These are phyloP conservation scores for Proteles cristata DNA, from an alignment of 2,113 vertebrate genomes.

Conservation along the genomic window DNA sequence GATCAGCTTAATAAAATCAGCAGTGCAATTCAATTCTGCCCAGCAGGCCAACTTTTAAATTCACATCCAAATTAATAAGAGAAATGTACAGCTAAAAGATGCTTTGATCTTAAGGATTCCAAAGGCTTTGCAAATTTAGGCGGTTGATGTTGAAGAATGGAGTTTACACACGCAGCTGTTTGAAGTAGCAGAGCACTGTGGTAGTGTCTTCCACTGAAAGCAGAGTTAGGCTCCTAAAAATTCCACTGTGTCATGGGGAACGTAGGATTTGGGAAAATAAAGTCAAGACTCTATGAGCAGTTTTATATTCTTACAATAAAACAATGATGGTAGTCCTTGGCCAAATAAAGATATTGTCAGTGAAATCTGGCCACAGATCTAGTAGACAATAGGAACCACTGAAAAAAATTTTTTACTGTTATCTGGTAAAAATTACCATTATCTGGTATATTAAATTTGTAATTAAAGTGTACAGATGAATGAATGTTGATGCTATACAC, in stretches of 20 bases:
- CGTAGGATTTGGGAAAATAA: not conserved
- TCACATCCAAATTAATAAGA: slow-evolving; percentile 51
- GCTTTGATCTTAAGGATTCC: slow-evolving; percentile 69
- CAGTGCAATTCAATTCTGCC: not conserved
- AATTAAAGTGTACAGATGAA: not conserved
- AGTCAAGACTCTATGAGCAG: not conserved
- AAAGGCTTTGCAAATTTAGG: slow-evolving; percentile 68
- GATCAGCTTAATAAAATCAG: slow-evolving; percentile 68
- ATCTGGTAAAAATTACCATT: not conserved
- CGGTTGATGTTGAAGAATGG: slow-evolving; percentile 21
- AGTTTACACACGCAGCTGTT: slow-evolving; percentile 45
- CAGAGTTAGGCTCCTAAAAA: not conserved
- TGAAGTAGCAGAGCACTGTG: not conserved
- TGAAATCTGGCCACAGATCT: not conserved
- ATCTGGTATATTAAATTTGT: not conserved
- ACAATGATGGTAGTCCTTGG: not conserved
- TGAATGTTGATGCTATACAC: not conserved
- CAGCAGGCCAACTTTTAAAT: slow-evolving; percentile 41
- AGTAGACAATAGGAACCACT: not conserved
- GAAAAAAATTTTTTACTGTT: not conserved
- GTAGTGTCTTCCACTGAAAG: not conserved
- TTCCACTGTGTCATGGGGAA: not conserved
- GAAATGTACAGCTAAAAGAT: slow-evolving; percentile 23
- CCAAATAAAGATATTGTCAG: not conserved
- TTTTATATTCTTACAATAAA: not conserved